These are phyloP conservation scores for Drosophila monieri DNA, from an alignment of 2,888 invertebrate species.

Conservation along the genomic window DNA sequence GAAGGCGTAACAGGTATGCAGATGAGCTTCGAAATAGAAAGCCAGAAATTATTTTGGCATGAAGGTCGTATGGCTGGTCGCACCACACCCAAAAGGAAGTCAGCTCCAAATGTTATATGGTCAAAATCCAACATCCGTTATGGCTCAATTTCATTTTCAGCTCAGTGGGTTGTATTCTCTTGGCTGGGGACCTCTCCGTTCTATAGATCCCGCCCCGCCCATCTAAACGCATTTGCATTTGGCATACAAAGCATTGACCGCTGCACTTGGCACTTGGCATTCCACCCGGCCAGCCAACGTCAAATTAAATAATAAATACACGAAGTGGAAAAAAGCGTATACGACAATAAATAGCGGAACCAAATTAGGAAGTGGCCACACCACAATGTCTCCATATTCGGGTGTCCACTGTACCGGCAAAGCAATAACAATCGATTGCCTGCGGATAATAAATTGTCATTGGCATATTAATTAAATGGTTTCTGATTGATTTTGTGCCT, in stretches of 20 bases:
- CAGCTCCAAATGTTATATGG: conserved; percentile 28
- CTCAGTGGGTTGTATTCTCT: conserved; percentile 32
- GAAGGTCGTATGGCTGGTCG: conserved; percentile 58
- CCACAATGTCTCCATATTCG: conserved; percentile 58
- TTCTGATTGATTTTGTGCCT: conserved; percentile 18
- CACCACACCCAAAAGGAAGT: conserved; percentile 54
- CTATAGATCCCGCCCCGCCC: background rate
- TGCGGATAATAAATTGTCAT: conserved; percentile 51
- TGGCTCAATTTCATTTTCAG: conserved; percentile 72
- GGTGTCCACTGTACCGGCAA: conserved; percentile 26
- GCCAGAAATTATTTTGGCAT: conserved; percentile 49
- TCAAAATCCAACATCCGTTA: conserved; percentile 57
- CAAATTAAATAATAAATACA: conserved; percentile 72
- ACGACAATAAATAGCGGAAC: conserved; percentile 71
- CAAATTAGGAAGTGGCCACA: conserved; percentile 75
- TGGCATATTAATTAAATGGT: conserved; percentile 66
- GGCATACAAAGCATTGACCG: conserved; percentile 68
- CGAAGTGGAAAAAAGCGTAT: conserved; percentile 26
- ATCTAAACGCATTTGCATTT: conserved; percentile 66
- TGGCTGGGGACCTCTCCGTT: background rate
- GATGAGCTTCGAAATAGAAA: conserved; percentile 63
- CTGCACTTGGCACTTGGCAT: conserved; percentile 59
- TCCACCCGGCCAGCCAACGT: conserved; percentile 45
- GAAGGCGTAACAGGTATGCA: conserved; percentile 15
- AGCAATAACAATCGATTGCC: conserved; percentile 39